Evolutionary conservation across 2,797 vertebrate species (phyloP), one percentile per base, ranked within the genome.

Genomic region (Pipistrellus pipistrellus): DNA sequence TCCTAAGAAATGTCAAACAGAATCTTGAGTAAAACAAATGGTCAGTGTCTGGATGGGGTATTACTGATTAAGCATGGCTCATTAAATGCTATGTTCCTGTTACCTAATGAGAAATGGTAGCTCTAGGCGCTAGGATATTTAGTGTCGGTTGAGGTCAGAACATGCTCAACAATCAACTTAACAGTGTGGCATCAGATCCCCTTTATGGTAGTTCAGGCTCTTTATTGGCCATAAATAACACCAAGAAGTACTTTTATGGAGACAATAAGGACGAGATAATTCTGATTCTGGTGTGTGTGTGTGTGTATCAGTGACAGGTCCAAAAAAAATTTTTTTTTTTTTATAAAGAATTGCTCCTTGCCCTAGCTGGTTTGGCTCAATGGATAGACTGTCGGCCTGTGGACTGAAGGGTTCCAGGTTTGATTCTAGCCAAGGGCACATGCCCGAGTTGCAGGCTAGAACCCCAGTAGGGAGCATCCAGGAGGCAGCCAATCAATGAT

Each of bases 11-110:
- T 64, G 18, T 18, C 20, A n/a, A 17, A 30, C 62, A 81, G 80
- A 72, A 53, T 77, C 68, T 75, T 84, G 21, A 68, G 12, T 53
- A 11, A 82, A 48, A 59, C 46, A 35, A 38, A 48, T 6, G 55
- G 30, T 53, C 38, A 20, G 20, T 3, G 14, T 46, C 35, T 35
- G 13, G 68, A 55, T 30, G 57, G 62, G 81, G 15, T 35, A 30
- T 35, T 53, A 32, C 30, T n/a, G 46, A 30, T 3, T 6, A 41
- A 38, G 35, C 3, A 2, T 20, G n/a, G 12, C 1, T 0, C 64
- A 41, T 21, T 53, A 57, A 68, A 14, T 10, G 17, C 5, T 48
- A 6, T 35, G 76, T 86, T 75, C 48, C 44, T 64, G 80, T 72
- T 8, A 48, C 23, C 18, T 44, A 23, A 66, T 44, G 66, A 71